Percentiles rank a stretch among this genome's conserved stretches.
Evolutionary conservation across 2,797 vertebrate genomes (phyloP).

Genomic region (Typhlichthys eigenmanni): DNA sequence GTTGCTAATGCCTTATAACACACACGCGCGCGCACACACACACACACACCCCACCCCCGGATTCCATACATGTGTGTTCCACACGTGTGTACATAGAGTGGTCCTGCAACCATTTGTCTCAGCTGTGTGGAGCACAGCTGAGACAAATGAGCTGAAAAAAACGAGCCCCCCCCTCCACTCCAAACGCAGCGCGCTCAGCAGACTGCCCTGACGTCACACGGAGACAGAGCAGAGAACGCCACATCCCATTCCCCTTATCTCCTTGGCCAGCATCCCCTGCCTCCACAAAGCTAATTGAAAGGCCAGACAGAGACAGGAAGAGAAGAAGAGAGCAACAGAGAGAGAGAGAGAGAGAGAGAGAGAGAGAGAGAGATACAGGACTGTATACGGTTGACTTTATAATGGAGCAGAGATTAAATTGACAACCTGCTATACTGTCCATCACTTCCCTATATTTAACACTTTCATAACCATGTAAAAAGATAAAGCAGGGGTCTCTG

Average conservation of each 20-base stretch:
- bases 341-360: constrained; percentile 9
- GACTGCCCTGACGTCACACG: constrained; percentile 20
- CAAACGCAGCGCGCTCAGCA: constrained; percentile 30
- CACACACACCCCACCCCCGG: background rate
- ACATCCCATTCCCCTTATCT: constrained; percentile 68
- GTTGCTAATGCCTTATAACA: constrained; percentile 31
- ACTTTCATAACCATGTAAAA: too few relatives aligned
- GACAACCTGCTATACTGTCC: constrained; percentile 3
- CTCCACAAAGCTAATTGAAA: constrained; percentile 71
- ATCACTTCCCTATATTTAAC: too few relatives aligned
- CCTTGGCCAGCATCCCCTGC: constrained; percentile 58
- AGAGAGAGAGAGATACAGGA: constrained; percentile 10
- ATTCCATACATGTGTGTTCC: background rate
- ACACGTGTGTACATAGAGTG: background rate
- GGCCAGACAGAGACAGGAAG: constrained; percentile 40
- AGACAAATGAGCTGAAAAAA: background rate
- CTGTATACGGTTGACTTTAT: constrained; percentile 21
- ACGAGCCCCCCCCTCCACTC: constrained; percentile 28
- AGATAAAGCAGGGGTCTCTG: too few relatives aligned
- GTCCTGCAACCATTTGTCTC: background rate
- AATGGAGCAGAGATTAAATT: constrained; percentile 32
- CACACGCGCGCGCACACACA: background rate
- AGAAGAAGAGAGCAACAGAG: constrained; percentile 14
- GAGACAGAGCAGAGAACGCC: constrained; percentile 43
- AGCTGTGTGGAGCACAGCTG: background rate